Conservation (phyloP, 2,797 vertebrate genomes). For the Dendrocincla fuliginosa region DNA sequence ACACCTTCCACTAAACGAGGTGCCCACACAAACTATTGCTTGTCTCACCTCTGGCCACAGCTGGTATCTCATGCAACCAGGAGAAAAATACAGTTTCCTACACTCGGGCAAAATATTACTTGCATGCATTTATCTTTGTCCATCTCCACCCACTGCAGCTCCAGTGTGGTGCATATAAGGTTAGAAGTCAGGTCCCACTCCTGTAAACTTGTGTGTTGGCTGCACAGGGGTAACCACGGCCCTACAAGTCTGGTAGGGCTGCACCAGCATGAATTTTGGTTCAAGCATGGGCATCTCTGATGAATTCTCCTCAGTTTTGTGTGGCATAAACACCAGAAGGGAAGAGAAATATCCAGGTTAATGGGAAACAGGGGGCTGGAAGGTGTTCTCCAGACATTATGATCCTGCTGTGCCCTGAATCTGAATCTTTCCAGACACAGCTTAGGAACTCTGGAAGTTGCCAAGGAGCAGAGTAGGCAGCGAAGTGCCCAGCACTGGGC, state of each 20-base stretch:
- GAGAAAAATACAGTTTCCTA: background rate
- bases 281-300: background rate
- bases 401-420: constrained; percentile 13
- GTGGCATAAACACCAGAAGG: background rate
- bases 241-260: background rate
- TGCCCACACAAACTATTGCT: rapidly evolving
- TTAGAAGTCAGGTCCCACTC: background rate
- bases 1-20: background rate
- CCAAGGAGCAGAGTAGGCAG: background rate
- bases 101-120: background rate
- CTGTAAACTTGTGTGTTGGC: background rate
- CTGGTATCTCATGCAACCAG: background rate
- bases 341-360: background rate
- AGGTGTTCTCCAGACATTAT: background rate
- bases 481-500: background rate
- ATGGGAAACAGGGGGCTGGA: background rate
- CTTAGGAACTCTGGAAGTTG: background rate
- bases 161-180: background rate
- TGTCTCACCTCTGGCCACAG: background rate
- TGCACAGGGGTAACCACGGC: background rate
- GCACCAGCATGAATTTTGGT: background rate
- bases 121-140: background rate
- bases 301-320: background rate
- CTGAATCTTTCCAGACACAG: background rate
- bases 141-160: background rate